Conservation (phyloP, 2,797 vertebrate species). For the Synaphobranchus kaupii region DNA sequence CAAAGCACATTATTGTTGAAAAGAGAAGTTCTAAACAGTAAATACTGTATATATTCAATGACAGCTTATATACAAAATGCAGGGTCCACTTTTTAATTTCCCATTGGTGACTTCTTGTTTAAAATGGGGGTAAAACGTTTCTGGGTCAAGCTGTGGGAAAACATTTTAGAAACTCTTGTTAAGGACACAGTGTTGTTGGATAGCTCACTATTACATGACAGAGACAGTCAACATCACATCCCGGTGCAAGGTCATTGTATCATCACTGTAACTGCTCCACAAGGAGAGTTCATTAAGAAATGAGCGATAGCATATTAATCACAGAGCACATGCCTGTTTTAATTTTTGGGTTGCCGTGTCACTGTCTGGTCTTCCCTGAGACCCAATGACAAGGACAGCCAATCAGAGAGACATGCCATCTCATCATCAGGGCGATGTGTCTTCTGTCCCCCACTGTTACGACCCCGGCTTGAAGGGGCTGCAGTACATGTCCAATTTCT, state of each 20-base stretch:
- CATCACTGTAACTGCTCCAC: not conserved
- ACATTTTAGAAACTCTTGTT: not conserved
- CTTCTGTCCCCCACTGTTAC: too few relatives aligned
- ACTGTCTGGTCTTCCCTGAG: not conserved
- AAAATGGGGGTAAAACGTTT: not conserved
- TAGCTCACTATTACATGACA: not conserved
- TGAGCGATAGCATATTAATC: not conserved
- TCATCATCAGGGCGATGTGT: too few relatives aligned
- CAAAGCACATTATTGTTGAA: not conserved
- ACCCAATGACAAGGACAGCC: not conserved
- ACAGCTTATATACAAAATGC: not conserved
- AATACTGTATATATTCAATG: not conserved
- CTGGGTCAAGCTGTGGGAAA: not conserved
- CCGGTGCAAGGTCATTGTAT: not conserved
- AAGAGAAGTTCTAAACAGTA: not conserved
- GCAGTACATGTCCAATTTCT: too few relatives aligned
- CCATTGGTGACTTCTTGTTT: not conserved
- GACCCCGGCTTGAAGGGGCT: too few relatives aligned
- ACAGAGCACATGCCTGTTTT: not conserved
- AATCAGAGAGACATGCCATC: too few relatives aligned
- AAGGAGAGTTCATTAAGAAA: not conserved
- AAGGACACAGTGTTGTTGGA: not conserved
- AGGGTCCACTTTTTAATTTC: not conserved
- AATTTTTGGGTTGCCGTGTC: not conserved
- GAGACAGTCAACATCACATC: not conserved